These are phyloP conservation scores for Alectoris magna DNA, from an alignment of 2,797 vertebrate species.

Conservation along the genomic window DNA sequence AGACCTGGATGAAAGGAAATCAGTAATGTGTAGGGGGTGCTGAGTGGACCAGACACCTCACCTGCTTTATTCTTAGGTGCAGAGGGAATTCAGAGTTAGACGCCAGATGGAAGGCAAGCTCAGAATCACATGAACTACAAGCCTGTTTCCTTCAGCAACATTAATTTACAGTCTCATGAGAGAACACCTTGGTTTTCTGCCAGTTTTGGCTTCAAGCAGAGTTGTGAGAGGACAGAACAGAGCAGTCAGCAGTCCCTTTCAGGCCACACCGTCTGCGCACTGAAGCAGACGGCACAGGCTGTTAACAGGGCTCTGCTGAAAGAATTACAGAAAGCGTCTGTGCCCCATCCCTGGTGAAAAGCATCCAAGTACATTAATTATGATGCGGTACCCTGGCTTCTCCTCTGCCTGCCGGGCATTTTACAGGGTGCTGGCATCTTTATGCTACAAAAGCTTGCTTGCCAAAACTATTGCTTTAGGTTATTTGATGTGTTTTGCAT, in stretches of 20 bases:
- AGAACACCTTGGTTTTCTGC: constrained; percentile 59
- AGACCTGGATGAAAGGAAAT: constrained; percentile 52
- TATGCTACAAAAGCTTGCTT: accelerated
- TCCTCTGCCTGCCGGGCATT: accelerated
- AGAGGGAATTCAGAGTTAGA: constrained; percentile 48
- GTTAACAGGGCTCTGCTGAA: background rate
- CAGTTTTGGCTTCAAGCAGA: constrained; percentile 39
- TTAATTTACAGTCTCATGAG: constrained; percentile 67
- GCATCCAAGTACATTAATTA: background rate
- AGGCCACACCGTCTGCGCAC: background rate
- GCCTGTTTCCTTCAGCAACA: constrained; percentile 58
- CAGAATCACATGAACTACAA: constrained; percentile 34
- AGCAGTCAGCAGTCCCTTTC: constrained; percentile 6
- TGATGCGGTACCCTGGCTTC: background rate
- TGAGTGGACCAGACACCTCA: constrained; percentile 58
- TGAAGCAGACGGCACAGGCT: background rate
- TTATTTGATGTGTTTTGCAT: background rate
- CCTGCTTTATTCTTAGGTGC: constrained; percentile 57
- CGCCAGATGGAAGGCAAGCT: constrained; percentile 61
- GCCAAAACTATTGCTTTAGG: background rate
- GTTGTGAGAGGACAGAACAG: background rate
- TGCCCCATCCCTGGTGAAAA: background rate
- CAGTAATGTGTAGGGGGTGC: constrained; percentile 52
- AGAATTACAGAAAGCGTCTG: background rate
- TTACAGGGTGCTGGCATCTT: background rate